Evolutionary conservation across 2,113 vertebrate species (phyloP).

Genomic region (Ellobius talpinus): DNA sequence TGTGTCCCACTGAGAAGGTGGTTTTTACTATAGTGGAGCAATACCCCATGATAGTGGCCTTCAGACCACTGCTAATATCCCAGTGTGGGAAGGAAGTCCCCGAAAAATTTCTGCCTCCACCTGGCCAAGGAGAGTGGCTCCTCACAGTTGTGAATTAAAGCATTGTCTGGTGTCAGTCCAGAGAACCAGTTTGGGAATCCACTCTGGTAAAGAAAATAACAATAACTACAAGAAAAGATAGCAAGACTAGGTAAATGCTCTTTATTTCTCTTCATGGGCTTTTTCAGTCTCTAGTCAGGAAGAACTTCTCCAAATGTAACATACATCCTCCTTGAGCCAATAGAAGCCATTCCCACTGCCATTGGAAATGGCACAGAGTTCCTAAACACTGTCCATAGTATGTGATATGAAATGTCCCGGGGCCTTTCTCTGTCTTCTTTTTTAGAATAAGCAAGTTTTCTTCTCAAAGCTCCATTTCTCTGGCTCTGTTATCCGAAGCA

Average conservation of each 20-base stretch:
- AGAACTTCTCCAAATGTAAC: not conserved
- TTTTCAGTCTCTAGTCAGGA: not conserved
- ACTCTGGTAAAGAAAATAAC: slow-evolving; percentile 17
- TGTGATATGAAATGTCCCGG: not conserved
- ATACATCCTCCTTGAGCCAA: not conserved
- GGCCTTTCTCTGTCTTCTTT: not conserved
- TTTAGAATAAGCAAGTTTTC: slow-evolving; percentile 38
- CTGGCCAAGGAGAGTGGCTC: not conserved
- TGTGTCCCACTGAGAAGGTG: not conserved
- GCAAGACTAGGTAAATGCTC: not conserved
- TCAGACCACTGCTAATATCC: not conserved
- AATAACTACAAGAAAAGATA: not conserved
- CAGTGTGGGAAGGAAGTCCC: not conserved
- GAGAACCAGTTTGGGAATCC: not conserved
- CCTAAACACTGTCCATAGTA: not conserved
- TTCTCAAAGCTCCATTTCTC: not conserved
- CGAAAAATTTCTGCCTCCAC: not conserved
- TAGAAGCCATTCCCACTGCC: not conserved
- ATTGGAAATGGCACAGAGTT: not conserved
- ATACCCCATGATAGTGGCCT: not conserved
- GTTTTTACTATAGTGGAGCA: not conserved
- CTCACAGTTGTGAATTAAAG: not conserved
- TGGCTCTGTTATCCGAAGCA: too few species aligned
- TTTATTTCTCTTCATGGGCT: not conserved
- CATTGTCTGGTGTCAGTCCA: not conserved